Conservation (phyloP, 2,888 invertebrate species). For the Brachypalpus laphriformis region DNA sequence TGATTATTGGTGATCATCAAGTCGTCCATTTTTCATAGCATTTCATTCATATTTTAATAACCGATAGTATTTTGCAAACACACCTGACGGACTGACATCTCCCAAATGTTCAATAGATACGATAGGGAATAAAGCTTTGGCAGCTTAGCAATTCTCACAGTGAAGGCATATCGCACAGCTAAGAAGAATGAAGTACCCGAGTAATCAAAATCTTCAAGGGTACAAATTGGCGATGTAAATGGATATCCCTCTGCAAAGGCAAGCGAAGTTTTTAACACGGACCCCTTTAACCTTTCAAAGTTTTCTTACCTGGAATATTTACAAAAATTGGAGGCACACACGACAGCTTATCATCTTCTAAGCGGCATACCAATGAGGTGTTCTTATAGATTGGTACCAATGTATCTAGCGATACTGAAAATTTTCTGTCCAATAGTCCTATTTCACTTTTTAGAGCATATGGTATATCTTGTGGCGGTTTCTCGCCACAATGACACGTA, state of each 20-base stretch:
- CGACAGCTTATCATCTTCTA: constrained; percentile 95
- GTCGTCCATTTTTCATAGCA: too few species aligned
- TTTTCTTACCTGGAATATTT: constrained; percentile 87
- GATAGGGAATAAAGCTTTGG: constrained; percentile 93
- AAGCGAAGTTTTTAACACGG: not conserved
- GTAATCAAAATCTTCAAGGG: constrained; percentile 89
- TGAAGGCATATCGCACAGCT: constrained; percentile 89
- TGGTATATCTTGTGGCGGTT: constrained; percentile 87
- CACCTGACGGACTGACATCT: constrained; percentile 96
- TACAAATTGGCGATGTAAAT: constrained; percentile 86
- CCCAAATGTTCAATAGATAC: constrained; percentile 96
- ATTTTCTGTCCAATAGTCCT: constrained; percentile 94
- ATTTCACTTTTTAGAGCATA: constrained; percentile 97
- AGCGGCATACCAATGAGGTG: constrained; percentile 91
- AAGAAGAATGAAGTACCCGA: constrained; percentile 90
- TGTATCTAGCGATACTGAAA: constrained; percentile 88
- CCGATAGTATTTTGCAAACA: constrained; percentile 87
- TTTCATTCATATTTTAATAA: too few species aligned
- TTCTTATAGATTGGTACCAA: constrained; percentile 87
- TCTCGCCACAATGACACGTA: too few species aligned
- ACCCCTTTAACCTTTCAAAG: not conserved
- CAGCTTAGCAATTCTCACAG: constrained; percentile 90
- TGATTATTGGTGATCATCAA: too few species aligned
- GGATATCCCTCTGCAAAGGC: constrained; percentile 84
- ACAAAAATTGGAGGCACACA: constrained; percentile 95